Base-by-base conservation (phyloP, 2,797 vertebrate species). In the Helarctos malayanus region DNA sequence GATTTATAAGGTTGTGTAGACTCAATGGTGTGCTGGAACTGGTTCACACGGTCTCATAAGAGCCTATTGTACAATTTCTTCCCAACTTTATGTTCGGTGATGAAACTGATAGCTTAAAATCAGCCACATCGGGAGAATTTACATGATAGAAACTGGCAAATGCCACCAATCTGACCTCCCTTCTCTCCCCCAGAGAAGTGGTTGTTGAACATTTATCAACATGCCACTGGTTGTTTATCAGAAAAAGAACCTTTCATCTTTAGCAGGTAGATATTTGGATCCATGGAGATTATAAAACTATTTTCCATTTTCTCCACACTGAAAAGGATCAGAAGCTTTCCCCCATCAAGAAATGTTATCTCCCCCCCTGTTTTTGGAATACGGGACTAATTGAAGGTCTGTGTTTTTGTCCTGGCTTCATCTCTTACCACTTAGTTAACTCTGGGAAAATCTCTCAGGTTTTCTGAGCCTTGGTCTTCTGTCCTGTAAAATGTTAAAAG, bases 301-400 rank as follows among this genome's bases (percentile, higher is more conserved):
- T 18, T 86, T 95, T 97, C 14, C 29, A n/a, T 49, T 88, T 95
- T 91, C 38, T 91, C 71, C 10, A 71, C 16, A 41, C 32, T 78
- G 45, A 94, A 56, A 3, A 80, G 27, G 13, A 73, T 56, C 68
- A 56, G 78, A 92, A 92, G 10, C 1, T 32, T 63, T 54, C 7
- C 27, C 9, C 23, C 7, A 89, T 65, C 0, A 86, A 71, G 49
- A 13, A 41, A 56, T 52, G 12, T 61, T 80, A 45, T 5, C 76
- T 6, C 21, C 68, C 82, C 35, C 8, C 5, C 56, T 90, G 23
- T 86, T 83, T 91, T 54, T 49, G 56, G 49, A 78, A 27, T 9
- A 54, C 5, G n/a, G 19, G 19, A 49, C 32, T 61, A 73, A 23
- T 57, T 16, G 35, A 65, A 57, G 56, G 10, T 71, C 13, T 84